A percentile compares a stretch with the other conserved stretches of the same genome.
These are phyloP conservation scores for Lagocephalus sceleratus DNA, from an alignment of 2,797 vertebrate species.

Conservation along the genomic window DNA sequence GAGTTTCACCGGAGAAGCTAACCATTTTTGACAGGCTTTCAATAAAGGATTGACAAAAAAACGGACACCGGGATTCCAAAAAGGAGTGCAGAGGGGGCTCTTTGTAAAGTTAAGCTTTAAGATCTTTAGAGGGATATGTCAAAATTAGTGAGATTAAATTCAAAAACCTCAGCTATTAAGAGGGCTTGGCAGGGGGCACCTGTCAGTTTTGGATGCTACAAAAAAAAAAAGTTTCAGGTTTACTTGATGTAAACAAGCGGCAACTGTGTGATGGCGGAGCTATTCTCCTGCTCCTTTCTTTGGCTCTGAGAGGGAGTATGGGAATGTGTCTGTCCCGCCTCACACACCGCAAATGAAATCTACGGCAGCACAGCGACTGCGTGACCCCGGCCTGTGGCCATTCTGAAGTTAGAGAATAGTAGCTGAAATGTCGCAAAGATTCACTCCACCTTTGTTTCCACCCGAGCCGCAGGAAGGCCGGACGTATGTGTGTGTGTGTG, in stretches of 20 bases:
- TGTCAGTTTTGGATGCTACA: constrained; percentile 49
- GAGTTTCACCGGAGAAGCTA: constrained; percentile 95
- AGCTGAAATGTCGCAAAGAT: constrained; percentile 1
- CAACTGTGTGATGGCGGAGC: constrained; percentile 51
- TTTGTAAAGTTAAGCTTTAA: constrained; percentile 64
- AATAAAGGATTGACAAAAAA: constrained; percentile 77
- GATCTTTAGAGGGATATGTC: constrained; percentile 68
- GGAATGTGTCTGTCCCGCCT: constrained; percentile 46
- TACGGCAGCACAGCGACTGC: constrained; percentile 25
- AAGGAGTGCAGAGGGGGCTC: constrained; percentile 46
- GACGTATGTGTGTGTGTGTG: constrained; percentile 12
- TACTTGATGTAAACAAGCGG: constrained; percentile 58
- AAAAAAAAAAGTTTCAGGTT: constrained; percentile 22
- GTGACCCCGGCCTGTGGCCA: constrained; percentile 31
- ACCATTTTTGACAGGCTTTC: constrained; percentile 97
- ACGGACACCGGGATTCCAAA: constrained; percentile 66
- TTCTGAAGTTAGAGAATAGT: not conserved
- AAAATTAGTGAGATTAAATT: constrained; percentile 72
- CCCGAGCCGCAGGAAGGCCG: constrained; percentile 29
- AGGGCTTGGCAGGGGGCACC: constrained; percentile 60
- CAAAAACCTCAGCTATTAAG: constrained; percentile 58
- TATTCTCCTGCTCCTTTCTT: constrained; percentile 50
- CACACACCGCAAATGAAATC: constrained; percentile 28
- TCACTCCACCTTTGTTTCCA: constrained; percentile 15
- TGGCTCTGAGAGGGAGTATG: constrained; percentile 43